Percentiles rank a stretch among this genome's conserved stretches.
These are phyloP conservation scores for Pollenia angustigena DNA, from an alignment of 2,888 invertebrate species.

Conservation along the genomic window DNA sequence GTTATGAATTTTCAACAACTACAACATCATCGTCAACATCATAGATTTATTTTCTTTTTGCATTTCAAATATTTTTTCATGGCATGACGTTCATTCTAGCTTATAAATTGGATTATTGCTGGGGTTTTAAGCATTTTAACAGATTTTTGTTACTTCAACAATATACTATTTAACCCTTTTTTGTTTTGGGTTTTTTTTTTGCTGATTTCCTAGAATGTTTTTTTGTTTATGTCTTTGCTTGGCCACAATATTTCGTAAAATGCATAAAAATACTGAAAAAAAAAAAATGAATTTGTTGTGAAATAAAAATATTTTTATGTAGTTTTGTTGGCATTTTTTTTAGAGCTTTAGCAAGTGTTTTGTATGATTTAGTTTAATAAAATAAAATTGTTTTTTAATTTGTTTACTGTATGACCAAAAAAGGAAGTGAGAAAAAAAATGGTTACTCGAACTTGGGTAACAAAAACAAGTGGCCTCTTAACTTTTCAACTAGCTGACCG, in stretches of 20 bases:
- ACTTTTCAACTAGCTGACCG: conserved; percentile 70
- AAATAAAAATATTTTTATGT: conserved; percentile 29
- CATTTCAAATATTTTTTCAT: conserved; percentile 27
- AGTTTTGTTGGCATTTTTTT: conserved; percentile 37
- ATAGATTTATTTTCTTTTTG: neutral
- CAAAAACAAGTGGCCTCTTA: conserved; percentile 71
- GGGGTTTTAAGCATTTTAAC: conserved; percentile 78
- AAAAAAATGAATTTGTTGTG: conserved; percentile 19
- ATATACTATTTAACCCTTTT: conserved; percentile 50
- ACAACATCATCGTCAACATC: neutral
- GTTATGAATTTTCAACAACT: conserved; percentile 48
- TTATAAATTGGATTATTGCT: conserved; percentile 78
- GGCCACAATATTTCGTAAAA: conserved; percentile 45
- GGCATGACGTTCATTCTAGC: conserved; percentile 64
- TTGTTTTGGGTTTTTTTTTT: conserved; percentile 54
- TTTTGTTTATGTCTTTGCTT: conserved; percentile 51
- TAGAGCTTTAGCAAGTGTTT: conserved; percentile 60
- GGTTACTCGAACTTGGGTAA: conserved; percentile 59
- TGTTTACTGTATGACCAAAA: conserved; percentile 20
- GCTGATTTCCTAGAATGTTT: conserved; percentile 15
- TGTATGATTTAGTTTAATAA: conserved; percentile 70
- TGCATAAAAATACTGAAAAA: conserved; percentile 30
- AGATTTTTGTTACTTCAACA: conserved; percentile 74
- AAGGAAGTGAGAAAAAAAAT: neutral
- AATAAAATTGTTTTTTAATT: conserved; percentile 61